Evolutionary conservation across 2,113 vertebrate genomes (phyloP), one percentile per base, ranked within the genome.

Genomic region (Myotis lucifugus): DNA sequence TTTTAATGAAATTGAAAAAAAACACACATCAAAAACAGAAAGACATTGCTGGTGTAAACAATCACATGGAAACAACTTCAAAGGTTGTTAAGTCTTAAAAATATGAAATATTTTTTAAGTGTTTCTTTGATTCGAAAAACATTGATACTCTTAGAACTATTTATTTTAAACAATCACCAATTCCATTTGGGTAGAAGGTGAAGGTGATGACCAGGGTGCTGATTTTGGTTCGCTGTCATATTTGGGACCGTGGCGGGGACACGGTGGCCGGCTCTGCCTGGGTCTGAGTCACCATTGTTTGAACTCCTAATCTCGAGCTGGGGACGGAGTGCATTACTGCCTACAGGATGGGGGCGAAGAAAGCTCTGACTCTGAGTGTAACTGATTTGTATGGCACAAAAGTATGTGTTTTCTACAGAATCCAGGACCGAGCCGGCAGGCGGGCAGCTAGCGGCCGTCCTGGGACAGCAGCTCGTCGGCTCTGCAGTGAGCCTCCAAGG

Each of bases 401-500:
- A 97, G 92, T 96, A 97, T 97, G 42, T 97, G 42, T 97, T 98
- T 97, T 98, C 98, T 98, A 98, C 96, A 97, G 97, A 98, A 97
- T 97, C 98, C 97, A 89, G 97, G 93, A 83, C 46, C 29, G 78
- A 8, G 54, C 78, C 21, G 15, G 34, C 52, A 9, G 12, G 34
- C 25, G 56, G 79, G 79, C 74, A 46, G 97, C 98, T 99, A 99
- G 99, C 99, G 99, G 98, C 99, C 99, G 40, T 99, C 99, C 88
- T 99, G 99, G 61, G 99, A 98, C 97, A 99, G 94, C 98, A 99
- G 99, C 96, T 99, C 99, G 78, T 99, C 99, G 42, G 99, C 99
- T 96, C 99, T 98, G 98, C 99, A 98, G 98, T 99, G 99, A 93
- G 99, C 98, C 98, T 99, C 99, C 99, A 99, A 98, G 98, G 99